Percentiles rank a stretch among this genome's conserved stretches.
Evolutionary conservation across 2,797 vertebrate genomes (phyloP).

Genomic region (Alca torda): DNA sequence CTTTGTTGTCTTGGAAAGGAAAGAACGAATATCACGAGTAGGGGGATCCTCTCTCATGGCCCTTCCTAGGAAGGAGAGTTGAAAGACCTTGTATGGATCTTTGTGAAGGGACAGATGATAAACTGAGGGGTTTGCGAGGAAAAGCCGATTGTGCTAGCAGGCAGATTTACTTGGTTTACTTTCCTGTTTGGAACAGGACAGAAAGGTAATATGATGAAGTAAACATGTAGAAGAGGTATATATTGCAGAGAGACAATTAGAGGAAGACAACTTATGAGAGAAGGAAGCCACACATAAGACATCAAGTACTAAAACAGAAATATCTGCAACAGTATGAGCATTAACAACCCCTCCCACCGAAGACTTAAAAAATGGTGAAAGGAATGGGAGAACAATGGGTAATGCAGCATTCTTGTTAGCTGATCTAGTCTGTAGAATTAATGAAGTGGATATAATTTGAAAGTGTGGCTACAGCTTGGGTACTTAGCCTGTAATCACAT

Average conservation of each 20-base stretch:
- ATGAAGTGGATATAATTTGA: constrained; percentile 2
- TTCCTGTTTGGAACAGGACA: not conserved
- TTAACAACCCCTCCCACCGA: not conserved
- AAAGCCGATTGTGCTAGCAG: not conserved
- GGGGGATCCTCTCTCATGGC: not conserved
- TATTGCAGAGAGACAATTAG: not conserved
- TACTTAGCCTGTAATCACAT: not conserved
- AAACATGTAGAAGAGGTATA: not conserved
- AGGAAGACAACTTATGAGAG: not conserved
- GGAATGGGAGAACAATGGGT: not conserved
- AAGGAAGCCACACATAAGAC: not conserved
- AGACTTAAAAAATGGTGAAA: not conserved
- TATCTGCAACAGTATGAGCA: not conserved
- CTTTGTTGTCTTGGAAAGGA: not conserved
- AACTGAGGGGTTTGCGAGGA: not conserved
- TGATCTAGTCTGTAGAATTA: constrained; percentile 1
- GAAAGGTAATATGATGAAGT: not conserved
- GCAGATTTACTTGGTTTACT: not conserved
- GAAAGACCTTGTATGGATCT: not conserved
- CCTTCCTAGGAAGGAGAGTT: not conserved
- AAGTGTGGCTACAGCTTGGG: not conserved
- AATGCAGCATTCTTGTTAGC: not conserved
- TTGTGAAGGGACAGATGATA: not conserved
- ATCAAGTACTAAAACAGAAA: not conserved
- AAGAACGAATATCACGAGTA: not conserved